A percentile compares a stretch with the other conserved stretches of the same genome.
phyloP scores from a whole-genome alignment of 2,113 vertebrate species.

The Craseonycteris thonglongyai region DNA sequence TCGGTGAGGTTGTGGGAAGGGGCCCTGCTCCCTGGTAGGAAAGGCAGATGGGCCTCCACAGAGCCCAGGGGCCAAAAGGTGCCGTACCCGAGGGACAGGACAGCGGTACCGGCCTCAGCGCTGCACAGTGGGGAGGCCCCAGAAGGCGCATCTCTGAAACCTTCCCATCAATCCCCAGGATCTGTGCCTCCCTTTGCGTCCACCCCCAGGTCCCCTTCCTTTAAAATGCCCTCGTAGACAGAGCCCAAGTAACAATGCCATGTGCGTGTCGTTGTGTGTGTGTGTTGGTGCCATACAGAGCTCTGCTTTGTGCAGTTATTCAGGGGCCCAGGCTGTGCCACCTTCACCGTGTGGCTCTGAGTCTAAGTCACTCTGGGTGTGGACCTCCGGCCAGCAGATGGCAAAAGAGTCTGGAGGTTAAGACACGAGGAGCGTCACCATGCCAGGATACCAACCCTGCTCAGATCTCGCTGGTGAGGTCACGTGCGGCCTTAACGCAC shows the following conservation, averaged over 20 bases:
- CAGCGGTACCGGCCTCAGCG: not conserved
- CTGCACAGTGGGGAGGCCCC: accelerated
- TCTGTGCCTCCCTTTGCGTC: not conserved
- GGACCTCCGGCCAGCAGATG: not conserved
- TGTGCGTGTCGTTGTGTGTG: not conserved
- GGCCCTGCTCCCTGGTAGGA: not conserved
- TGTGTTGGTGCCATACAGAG: not conserved
- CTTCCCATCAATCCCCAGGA: not conserved
- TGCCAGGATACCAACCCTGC: not conserved
- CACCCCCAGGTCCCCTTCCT: not conserved
- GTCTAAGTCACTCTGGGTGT: not conserved
- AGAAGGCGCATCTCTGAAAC: accelerated
- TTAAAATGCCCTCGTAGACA: not conserved
- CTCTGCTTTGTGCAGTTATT: too few relatives aligned
- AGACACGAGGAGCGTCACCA: too few relatives aligned
- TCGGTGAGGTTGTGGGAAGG: not conserved
- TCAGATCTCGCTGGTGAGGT: not conserved
- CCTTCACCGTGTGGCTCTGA: not conserved
- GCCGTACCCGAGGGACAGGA: accelerated
- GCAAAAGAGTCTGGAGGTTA: not conserved
- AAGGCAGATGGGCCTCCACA: not conserved
- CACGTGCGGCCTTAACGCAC: not conserved
- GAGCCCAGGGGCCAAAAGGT: not conserved
- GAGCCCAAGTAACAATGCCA: accelerated
- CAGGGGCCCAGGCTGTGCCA: not conserved